phyloP scores from a whole-genome alignment of 2,888 invertebrate genomes.

The Leptinotarsa haldemani region DNA sequence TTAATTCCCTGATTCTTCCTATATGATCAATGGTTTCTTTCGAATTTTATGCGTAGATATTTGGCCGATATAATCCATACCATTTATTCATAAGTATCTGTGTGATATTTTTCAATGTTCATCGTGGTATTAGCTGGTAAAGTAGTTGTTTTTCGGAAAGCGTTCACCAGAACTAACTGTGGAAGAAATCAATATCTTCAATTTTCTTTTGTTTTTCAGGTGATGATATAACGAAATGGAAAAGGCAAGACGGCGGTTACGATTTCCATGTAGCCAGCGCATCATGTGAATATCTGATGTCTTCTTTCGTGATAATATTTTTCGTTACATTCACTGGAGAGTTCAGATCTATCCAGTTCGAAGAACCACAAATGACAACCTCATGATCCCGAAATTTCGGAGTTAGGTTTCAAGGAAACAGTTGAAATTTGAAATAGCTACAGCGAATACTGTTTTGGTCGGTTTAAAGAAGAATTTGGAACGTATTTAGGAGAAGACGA shows the following conservation, averaged over 20 bases:
- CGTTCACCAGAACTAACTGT: too few relatives aligned
- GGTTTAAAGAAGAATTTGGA: not conserved
- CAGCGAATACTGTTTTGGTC: not conserved
- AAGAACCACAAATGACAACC: slow-evolving; percentile 41
- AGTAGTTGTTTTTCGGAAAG: too few relatives aligned
- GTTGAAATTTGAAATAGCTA: not conserved
- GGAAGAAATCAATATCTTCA: not conserved
- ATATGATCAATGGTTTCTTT: too few relatives aligned
- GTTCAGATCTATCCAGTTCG: slow-evolving; percentile 46
- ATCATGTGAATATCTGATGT: slow-evolving; percentile 48
- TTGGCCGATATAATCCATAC: too few relatives aligned
- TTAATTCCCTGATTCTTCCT: too few relatives aligned
- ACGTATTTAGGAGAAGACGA: too few relatives aligned
- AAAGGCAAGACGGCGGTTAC: slow-evolving; percentile 47
- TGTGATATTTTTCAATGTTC: too few relatives aligned
- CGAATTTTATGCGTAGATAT: too few relatives aligned
- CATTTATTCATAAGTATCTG: too few relatives aligned
- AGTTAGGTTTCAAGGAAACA: not conserved
- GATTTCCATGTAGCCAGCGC: slow-evolving; percentile 48
- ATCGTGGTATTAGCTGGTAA: too few relatives aligned
- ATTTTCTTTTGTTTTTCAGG: slow-evolving; percentile 39
- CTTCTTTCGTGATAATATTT: slow-evolving; percentile 37
- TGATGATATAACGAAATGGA: slow-evolving; percentile 51
- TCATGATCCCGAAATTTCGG: not conserved
- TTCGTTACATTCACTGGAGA: slow-evolving; percentile 45